Evolutionary conservation across 2,888 invertebrate species (phyloP).

Genomic region (Pachymerium ferrugineum): DNA sequence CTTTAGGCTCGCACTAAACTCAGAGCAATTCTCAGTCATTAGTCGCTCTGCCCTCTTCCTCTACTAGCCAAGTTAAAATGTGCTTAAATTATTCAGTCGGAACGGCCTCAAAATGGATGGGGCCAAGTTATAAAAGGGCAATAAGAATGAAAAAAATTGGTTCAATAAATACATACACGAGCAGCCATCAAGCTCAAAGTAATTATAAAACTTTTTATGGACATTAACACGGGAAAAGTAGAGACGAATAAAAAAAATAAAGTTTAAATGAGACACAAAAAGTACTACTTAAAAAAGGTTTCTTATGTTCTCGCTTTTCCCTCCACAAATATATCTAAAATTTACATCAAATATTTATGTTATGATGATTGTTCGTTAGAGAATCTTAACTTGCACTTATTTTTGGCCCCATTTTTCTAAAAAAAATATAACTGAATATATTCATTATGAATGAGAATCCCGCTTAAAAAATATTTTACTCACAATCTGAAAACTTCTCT

Average conservation of each 20-base stretch:
- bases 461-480: constrained; percentile 6
- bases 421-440: not conserved
- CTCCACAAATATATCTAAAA: not conserved
- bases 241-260: not conserved
- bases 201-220: constrained; percentile 10
- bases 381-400: not conserved
- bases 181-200: not conserved
- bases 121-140: constrained; percentile 14
- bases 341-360: not conserved
- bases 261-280: not conserved
- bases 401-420: not conserved
- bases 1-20: not conserved
- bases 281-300: constrained; percentile 3
- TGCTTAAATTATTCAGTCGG: constrained; percentile 10
- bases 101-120: constrained; percentile 21
- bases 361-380: not conserved
- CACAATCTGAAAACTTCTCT: not conserved
- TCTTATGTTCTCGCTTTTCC: not conserved
- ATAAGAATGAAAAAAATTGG: constrained; percentile 11
- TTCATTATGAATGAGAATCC: not conserved
- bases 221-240: constrained; percentile 4
- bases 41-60: constrained; percentile 18
- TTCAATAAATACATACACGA: constrained; percentile 2
- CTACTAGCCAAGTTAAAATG: constrained; percentile 10
- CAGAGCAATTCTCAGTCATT: constrained; percentile 4